Percentiles rank a stretch among this genome's conserved stretches.
Evolutionary conservation across 1,140 invertebrate species (phyloP).

Genomic region (Orchesella cincta): DNA sequence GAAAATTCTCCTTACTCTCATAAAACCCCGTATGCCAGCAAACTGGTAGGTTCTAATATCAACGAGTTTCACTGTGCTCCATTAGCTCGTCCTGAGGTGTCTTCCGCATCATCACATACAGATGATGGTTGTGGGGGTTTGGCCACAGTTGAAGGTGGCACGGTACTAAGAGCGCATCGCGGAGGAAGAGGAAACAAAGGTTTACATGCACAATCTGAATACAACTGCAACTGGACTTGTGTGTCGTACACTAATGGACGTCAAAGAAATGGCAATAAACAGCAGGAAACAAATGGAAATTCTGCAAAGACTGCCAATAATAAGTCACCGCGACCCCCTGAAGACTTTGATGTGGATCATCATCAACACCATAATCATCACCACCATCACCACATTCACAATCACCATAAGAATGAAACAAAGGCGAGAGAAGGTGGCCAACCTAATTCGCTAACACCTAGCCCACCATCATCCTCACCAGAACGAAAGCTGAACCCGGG

Average conservation of each 20-base stretch:
- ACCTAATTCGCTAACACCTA: constrained; percentile 47
- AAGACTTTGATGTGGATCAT: neutral
- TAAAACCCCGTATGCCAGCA: neutral
- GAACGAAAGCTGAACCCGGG: constrained; percentile 51
- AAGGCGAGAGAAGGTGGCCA: constrained; percentile 29
- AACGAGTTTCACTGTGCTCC: constrained; percentile 24
- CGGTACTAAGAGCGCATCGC: constrained; percentile 51
- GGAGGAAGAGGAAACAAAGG: constrained; percentile 48
- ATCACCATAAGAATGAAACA: constrained; percentile 34
- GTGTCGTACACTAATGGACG: constrained; percentile 22
- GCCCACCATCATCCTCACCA: constrained; percentile 51
- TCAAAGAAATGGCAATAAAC: constrained; percentile 9
- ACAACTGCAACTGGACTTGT: constrained; percentile 44
- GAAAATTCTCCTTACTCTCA: neutral
- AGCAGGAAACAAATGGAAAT: neutral
- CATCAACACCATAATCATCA: constrained; percentile 22
- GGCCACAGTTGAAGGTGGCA: constrained; percentile 24
- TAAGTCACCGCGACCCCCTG: neutral
- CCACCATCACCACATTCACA: neutral
- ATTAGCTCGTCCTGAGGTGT: constrained; percentile 43
- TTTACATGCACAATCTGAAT: constrained; percentile 27
- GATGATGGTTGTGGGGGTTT: constrained; percentile 26
- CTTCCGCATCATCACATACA: constrained; percentile 45
- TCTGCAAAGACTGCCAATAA: neutral
- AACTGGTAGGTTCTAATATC: neutral